Base-by-base conservation (phyloP, 2,797 vertebrate genomes). In the Falco berigora region DNA sequence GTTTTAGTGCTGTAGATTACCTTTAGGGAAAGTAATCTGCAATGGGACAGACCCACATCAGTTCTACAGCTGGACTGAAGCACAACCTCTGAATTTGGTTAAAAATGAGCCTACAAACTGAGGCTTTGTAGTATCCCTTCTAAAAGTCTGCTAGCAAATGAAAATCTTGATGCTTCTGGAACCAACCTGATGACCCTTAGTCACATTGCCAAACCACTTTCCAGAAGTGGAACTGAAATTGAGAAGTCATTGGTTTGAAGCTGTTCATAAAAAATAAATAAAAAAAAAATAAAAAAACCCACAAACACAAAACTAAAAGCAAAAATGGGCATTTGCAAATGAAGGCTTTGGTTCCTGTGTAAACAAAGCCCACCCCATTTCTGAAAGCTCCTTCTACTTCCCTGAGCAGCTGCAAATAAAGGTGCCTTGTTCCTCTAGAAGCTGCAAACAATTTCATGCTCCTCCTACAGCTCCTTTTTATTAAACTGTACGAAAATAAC, bases 361-460 rank as follows among this genome's bases (percentile, higher is more conserved):
- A 93, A 85, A 95, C 53, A 91, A 86, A 95, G 58, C 62, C 62
- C 47, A 78, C 56, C 25, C 23, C 38, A 17, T 64, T 52, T 86
- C 76, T 83, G 36, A 81, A 85, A 91, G 79, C 55, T 90, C 79
- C 28, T 81, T 76, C 84, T 81, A 68, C 73, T 71, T 91, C 76
- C 91, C 81, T 83, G 72, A 93, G 88, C 81, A 71, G 88, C 85
- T 62, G 77, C 56, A 91, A 49, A 74, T 61, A 89, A 91, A 91
- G 81, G 62, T 91, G 47, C 77, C 72, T 93, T 69, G 47, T 62
- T 86, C 72, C 42, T 75, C 52, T 24, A 83, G 58, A 52, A 95
- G 76, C 34, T 66, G 62, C 38, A 82, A 82, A 81, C 56, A 61
- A 67, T 42, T 53, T 67, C 38, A 36, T 38, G 34, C 72, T 83